phyloP scores from a whole-genome alignment of 1,140 invertebrate species.

The Ostrea edulis region DNA sequence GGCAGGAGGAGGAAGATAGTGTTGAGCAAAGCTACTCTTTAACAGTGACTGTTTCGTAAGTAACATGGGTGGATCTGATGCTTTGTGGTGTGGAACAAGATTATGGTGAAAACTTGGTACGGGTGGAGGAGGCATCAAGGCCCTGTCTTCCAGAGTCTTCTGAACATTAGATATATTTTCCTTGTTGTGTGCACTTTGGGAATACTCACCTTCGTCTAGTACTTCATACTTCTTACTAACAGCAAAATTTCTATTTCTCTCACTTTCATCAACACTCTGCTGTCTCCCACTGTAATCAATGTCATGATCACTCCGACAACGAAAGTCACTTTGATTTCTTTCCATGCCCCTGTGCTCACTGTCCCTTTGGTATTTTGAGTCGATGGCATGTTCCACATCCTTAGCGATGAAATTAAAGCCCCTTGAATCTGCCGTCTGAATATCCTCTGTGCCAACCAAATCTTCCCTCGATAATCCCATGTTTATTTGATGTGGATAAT shows the following conservation, averaged over 20 bases:
- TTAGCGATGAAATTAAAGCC: constrained; percentile 53
- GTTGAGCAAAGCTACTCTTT: constrained; percentile 59
- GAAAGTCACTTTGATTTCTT: neutral
- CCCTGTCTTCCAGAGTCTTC: constrained; percentile 20
- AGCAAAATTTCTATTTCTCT: neutral
- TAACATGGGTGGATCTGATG: constrained; percentile 51
- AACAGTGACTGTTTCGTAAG: constrained; percentile 58
- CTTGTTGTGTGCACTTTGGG: neutral
- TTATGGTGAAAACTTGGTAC: constrained; percentile 47
- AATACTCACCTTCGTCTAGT: neutral
- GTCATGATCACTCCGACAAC: neutral
- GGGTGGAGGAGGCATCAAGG: constrained; percentile 46
- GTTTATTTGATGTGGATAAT: constrained; percentile 33
- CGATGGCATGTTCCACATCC: neutral
- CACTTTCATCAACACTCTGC: neutral
- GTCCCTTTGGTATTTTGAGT: neutral
- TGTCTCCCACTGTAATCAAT: neutral
- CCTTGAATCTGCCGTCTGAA: constrained; percentile 55
- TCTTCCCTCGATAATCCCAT: constrained; percentile 47
- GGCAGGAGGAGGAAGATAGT: constrained; percentile 51
- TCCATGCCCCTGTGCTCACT: constrained; percentile 24
- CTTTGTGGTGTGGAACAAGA: constrained; percentile 25
- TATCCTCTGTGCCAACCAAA: constrained; percentile 56
- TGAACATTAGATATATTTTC: constrained; percentile 9
- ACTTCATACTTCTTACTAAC: constrained; percentile 7